A percentile compares a stretch with the other conserved stretches of the same genome.
These are phyloP conservation scores for Calliphora vicina DNA, from an alignment of 1,140 invertebrate genomes.

Conservation along the genomic window DNA sequence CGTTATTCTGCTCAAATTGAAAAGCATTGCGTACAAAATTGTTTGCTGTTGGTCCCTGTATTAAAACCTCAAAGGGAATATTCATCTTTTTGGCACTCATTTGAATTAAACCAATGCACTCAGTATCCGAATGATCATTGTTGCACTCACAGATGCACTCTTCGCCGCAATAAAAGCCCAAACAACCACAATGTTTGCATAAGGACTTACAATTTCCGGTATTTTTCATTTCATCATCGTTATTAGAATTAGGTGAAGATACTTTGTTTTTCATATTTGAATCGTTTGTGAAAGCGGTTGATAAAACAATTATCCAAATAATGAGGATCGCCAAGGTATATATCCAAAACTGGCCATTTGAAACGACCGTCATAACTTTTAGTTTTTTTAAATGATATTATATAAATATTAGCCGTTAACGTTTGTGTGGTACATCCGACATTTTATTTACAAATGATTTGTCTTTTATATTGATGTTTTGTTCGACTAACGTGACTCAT, in stretches of 20 bases:
- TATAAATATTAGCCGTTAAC: background rate
- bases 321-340: slow-evolving; percentile 42
- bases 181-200: slow-evolving; percentile 57
- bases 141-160: slow-evolving; percentile 62
- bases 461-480: background rate
- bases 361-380: background rate
- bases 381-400: background rate
- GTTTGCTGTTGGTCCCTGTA: slow-evolving; percentile 58
- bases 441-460: background rate
- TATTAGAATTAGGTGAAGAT: background rate
- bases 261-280: background rate
- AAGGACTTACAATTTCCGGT: slow-evolving; percentile 55
- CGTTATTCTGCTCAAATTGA: slow-evolving; percentile 52
- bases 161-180: slow-evolving; percentile 61
- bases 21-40: slow-evolving; percentile 56
- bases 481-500: too few species aligned
- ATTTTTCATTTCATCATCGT: slow-evolving; percentile 34
- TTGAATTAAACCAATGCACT: slow-evolving; percentile 58
- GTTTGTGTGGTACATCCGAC: background rate
- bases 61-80: slow-evolving; percentile 55
- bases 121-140: slow-evolving; percentile 53
- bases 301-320: slow-evolving; percentile 41
- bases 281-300: background rate
- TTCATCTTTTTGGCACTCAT: slow-evolving; percentile 47
- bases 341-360: slow-evolving; percentile 30